phyloP scores from a whole-genome alignment of 2,113 vertebrate species.

The Globicephala melas region DNA sequence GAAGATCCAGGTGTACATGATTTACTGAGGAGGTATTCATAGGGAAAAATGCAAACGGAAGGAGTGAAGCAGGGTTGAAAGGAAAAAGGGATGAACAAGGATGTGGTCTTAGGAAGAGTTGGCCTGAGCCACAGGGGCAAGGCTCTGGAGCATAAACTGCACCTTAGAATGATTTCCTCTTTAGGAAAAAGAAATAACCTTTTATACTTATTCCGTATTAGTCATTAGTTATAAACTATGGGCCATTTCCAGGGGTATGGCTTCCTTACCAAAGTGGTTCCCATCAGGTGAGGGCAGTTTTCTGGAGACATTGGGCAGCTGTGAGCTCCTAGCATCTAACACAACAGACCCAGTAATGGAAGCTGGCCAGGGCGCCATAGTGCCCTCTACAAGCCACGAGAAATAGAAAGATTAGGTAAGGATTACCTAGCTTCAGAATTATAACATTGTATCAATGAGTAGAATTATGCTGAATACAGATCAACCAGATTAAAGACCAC shows the following conservation, averaged over 20 bases:
- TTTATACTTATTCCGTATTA: neutral
- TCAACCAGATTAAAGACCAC: neutral
- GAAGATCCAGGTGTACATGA: neutral
- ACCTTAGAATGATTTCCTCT: neutral
- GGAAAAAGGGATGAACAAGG: neutral
- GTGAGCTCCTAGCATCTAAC: neutral
- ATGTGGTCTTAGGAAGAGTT: neutral
- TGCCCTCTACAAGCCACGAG: neutral
- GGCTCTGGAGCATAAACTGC: neutral
- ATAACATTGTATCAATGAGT: neutral
- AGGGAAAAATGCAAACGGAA: neutral
- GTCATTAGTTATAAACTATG: neutral
- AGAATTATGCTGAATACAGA: neutral
- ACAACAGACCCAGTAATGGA: neutral
- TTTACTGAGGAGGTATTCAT: neutral
- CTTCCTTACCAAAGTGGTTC: neutral
- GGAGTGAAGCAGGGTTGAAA: neutral
- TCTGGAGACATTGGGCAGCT: neutral
- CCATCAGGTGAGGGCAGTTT: neutral
- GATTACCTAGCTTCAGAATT: neutral
- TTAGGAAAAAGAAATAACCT: neutral
- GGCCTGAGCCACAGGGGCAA: neutral
- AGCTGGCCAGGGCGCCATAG: neutral
- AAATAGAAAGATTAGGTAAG: neutral
- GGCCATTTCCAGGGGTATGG: neutral